These are phyloP conservation scores for Sorex maritimensis DNA, from an alignment of 2,797 vertebrate genomes.

Conservation along the genomic window DNA sequence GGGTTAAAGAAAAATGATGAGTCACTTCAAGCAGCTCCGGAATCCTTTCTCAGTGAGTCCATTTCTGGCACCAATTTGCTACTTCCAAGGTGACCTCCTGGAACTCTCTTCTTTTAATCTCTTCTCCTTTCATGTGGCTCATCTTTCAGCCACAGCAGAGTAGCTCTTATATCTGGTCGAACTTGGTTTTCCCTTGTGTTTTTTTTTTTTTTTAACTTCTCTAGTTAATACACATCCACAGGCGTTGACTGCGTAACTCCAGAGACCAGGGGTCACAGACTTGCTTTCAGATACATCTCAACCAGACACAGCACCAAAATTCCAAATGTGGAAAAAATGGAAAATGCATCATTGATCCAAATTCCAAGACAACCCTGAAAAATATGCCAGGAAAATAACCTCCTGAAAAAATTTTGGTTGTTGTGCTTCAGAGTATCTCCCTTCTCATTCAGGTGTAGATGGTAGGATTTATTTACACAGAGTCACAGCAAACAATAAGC, in stretches of 20 bases:
- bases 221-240: not conserved
- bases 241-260: not conserved
- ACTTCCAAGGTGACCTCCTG: not conserved
- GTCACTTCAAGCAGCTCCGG: not conserved
- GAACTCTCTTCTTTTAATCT: constrained; percentile 19
- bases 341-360: constrained; percentile 21
- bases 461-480: constrained; percentile 4
- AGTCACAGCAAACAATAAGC: not conserved
- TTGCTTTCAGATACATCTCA: not conserved
- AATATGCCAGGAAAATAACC: constrained; percentile 17
- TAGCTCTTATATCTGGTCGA: not conserved
- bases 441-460: constrained; percentile 45
- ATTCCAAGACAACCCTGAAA: constrained; percentile 12
- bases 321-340: constrained; percentile 18
- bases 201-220: too few species aligned
- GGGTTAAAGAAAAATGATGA: not conserved
- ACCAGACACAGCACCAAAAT: constrained; percentile 31
- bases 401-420: constrained; percentile 5
- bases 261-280: not conserved
- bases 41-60: not conserved
- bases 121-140: not conserved
- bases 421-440: not conserved
- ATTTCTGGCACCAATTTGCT: not conserved
- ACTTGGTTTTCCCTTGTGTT: too few species aligned
- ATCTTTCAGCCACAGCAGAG: not conserved